Conservation (phyloP, 2,888 invertebrate genomes). For the Drosophila borborema region DNA sequence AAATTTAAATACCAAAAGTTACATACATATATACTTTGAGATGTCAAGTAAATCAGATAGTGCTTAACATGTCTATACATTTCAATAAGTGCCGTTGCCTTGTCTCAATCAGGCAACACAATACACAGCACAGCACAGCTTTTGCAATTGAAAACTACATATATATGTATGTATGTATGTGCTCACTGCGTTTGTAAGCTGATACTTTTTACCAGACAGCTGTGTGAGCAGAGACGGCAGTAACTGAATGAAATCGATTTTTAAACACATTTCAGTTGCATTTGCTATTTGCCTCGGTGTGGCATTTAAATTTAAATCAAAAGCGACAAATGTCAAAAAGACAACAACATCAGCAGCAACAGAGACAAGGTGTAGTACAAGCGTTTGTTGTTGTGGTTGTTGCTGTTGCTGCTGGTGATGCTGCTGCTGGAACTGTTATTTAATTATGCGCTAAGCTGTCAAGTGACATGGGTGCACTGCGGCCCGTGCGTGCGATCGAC, state of each 20-base stretch:
- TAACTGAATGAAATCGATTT: constrained; percentile 57
- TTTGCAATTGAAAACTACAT: constrained; percentile 20
- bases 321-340: constrained; percentile 61
- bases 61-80: background rate
- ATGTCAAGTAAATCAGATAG: background rate
- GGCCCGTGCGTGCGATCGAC: constrained; percentile 5
- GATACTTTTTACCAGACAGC: constrained; percentile 43
- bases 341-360: constrained; percentile 27
- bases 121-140: constrained; percentile 11
- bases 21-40: background rate
- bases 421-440: constrained; percentile 57
- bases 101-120: background rate
- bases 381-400: constrained; percentile 15
- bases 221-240: constrained; percentile 28
- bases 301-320: constrained; percentile 55
- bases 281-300: constrained; percentile 46
- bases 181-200: constrained; percentile 42
- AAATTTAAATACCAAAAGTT: background rate
- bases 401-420: background rate
- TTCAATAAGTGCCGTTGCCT: background rate
- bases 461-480: constrained; percentile 72
- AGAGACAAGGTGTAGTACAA: constrained; percentile 27
- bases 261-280: constrained; percentile 58
- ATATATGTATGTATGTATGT: background rate
- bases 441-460: constrained; percentile 78